Evolutionary conservation across 2,113 vertebrate species (phyloP).

Genomic region (Gnathonemus longibarbis): DNA sequence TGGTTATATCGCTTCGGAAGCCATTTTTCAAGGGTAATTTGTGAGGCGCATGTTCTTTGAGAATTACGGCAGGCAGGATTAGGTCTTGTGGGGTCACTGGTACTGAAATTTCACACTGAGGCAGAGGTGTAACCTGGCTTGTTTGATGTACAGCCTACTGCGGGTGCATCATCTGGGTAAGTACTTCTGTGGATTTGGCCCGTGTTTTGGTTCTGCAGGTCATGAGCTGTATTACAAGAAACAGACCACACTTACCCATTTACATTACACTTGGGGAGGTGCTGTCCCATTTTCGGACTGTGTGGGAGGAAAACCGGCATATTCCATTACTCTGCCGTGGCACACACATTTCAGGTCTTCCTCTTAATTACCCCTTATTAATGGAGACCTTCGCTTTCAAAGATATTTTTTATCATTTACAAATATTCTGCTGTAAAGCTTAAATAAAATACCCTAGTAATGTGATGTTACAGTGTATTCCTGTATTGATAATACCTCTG

Average conservation of each 20-base stretch:
- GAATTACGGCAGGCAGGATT: background rate
- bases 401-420: background rate
- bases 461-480: background rate
- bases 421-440: background rate
- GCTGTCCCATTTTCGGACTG: background rate
- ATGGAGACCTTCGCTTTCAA: background rate
- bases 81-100: background rate
- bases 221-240: background rate
- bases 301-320: background rate
- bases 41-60: background rate
- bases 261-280: background rate
- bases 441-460: background rate
- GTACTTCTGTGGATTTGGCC: background rate
- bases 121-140: background rate
- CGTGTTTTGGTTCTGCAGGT: background rate
- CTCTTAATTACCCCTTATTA: background rate
- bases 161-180: background rate
- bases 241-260: background rate
- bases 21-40: slow-evolving; percentile 1
- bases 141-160: background rate
- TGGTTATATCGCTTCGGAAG: background rate
- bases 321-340: background rate
- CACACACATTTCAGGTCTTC: background rate
- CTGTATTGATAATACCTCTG: background rate
- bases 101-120: background rate